Conservation (phyloP, 2,888 invertebrate species). For the Merodon equestris region DNA sequence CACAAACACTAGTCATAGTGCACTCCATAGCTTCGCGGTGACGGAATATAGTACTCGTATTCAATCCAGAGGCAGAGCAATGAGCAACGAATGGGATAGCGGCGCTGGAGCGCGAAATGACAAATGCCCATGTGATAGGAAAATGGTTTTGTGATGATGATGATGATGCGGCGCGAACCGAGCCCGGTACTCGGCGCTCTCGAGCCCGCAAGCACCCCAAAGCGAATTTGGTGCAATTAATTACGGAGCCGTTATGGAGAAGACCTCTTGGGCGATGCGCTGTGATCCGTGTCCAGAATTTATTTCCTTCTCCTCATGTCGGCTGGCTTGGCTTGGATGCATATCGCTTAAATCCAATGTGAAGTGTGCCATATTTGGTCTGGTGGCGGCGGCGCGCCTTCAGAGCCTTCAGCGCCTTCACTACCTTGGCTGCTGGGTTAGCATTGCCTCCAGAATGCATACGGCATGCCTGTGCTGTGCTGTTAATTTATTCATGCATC, state of each 20-base stretch:
- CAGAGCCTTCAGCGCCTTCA: neutral
- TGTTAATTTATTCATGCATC: slow-evolving; percentile 61
- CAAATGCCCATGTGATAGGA: slow-evolving; percentile 63
- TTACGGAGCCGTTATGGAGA: slow-evolving; percentile 64
- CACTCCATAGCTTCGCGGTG: neutral
- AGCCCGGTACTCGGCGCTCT: slow-evolving; percentile 3
- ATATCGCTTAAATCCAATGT: slow-evolving; percentile 38
- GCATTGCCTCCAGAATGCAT: no score
- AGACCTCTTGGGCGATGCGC: slow-evolving; percentile 52
- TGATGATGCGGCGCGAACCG: slow-evolving; percentile 11
- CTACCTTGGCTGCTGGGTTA: slow-evolving; percentile 21
- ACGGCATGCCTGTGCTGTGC: no score
- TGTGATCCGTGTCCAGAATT: slow-evolving; percentile 56
- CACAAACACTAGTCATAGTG: slow-evolving; percentile 25
- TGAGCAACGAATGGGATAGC: no score
- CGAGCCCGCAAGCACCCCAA: slow-evolving; percentile 48
- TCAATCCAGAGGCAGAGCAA: no score
- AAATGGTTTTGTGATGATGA: slow-evolving; percentile 57
- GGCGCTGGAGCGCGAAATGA: slow-evolving; percentile 42
- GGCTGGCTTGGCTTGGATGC: no score
- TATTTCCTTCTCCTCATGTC: slow-evolving; percentile 24
- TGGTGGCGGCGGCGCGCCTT: slow-evolving; percentile 36
- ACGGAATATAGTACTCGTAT: slow-evolving; percentile 3
- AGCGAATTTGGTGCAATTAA: slow-evolving; percentile 66
- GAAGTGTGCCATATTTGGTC: slow-evolving; percentile 62